Conservation (phyloP, 1,140 invertebrate species). For the Aphis craccivora region DNA sequence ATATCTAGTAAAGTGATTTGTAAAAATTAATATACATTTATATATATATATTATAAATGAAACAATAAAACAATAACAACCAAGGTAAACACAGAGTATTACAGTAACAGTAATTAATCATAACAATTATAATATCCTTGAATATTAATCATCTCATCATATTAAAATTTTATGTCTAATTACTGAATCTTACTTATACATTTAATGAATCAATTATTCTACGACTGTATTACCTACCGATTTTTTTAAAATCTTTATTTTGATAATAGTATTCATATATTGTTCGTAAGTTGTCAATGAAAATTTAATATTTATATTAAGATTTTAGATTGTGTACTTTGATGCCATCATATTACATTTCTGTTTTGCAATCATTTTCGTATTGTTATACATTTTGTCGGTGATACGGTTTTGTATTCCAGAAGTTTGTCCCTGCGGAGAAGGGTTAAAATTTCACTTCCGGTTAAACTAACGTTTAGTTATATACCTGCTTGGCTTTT, state of each 20-base stretch:
- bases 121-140: too few species aligned
- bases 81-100: too few species aligned
- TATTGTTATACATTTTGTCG: not conserved
- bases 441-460: not conserved
- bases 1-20: too few species aligned
- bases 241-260: too few species aligned
- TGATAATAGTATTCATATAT: too few species aligned
- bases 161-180: not conserved
- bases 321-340: not conserved
- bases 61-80: too few species aligned
- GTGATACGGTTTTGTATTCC: not conserved
- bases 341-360: not conserved
- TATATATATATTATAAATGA: too few species aligned
- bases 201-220: too few species aligned
- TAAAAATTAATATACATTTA: too few species aligned
- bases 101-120: too few species aligned
- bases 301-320: not conserved
- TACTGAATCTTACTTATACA: not conserved
- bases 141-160: not conserved
- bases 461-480: not conserved
- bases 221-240: too few species aligned
- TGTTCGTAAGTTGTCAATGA: not conserved
- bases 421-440: not conserved
- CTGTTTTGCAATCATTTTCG: not conserved
- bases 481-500: not conserved